Evolutionary conservation across 1,140 invertebrate genomes (phyloP), one percentile per base, ranked within the genome.

Genomic region (Brachionus calyciflorus): DNA sequence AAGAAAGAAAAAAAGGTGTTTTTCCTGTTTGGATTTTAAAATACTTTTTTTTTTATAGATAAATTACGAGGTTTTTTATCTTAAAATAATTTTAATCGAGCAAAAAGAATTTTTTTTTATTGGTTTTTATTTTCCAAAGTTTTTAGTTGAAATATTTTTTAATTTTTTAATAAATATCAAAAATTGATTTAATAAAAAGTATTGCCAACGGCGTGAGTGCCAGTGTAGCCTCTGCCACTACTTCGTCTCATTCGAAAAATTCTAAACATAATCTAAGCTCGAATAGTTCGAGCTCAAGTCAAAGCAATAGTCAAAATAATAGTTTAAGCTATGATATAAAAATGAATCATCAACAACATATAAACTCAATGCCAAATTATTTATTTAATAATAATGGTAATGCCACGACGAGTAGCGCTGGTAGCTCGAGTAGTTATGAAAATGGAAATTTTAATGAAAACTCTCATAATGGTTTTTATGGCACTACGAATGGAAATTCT

Each of bases 181-280:
- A 73, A 73, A 73, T 73, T 73, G 69, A 73, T 73, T 26, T 73
- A 51, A 51, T 73, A 26, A 73, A 73, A 55, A 73, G 69, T 49
- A 49, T 73, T 40, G 51, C 69, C 0, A 73, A 40, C 46, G 69
- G 69, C 26, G 69, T 55, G 28, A 49, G 69, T 33, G 51, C 60
- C 21, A 46, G 37, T 24, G 55, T 60, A 33, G 55, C 55, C 55
- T 65, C 60, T 3, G 33, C 60, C 60, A 65, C 4, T 3, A 14
- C 44, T n/a, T n/a, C n/a, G n/a, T n/a, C n/a, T n/a, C n/a, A 5
- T 17, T 5, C 19, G 4, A 30, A n/a, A 48, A 26, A 26, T n/a
- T 33, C 44, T 12, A 73, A 73, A 33, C 69, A 73, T 46, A 73
- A 73, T 19, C 26, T 24, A 37, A 73, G 69, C 46, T 51, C 69